phyloP scores from a whole-genome alignment of 2,113 vertebrate species.

The Pyrgilauda ruficollis region DNA sequence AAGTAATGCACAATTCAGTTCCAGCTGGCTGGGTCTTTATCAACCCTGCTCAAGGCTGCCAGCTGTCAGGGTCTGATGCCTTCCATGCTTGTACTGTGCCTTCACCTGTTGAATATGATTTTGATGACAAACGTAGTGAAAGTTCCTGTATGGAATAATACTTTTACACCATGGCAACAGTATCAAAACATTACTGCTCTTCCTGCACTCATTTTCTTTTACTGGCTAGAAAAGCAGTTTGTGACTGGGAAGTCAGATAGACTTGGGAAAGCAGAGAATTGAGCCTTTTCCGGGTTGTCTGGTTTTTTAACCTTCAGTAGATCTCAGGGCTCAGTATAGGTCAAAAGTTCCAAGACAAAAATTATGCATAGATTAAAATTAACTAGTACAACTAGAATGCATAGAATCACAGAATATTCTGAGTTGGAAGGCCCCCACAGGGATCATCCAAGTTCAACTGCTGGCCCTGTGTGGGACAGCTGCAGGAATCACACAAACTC shows the following conservation, averaged over 20 bases:
- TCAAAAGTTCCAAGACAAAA: neutral
- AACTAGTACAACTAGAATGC: neutral
- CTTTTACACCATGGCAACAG: neutral
- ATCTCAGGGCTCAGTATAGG: neutral
- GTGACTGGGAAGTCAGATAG: neutral
- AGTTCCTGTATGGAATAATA: slow-evolving; percentile 3
- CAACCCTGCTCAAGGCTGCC: neutral
- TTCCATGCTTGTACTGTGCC: neutral
- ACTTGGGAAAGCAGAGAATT: neutral
- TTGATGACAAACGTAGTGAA: neutral
- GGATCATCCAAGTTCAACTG: neutral
- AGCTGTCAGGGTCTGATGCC: neutral
- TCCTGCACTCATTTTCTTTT: neutral
- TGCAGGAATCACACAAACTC: neutral
- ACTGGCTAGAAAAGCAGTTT: neutral
- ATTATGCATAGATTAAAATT: neutral
- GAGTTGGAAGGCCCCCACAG: neutral
- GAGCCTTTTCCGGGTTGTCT: neutral
- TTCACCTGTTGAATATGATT: slow-evolving; percentile 16
- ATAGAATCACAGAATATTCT: neutral
- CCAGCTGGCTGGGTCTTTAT: neutral
- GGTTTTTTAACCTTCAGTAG: neutral
- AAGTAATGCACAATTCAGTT: neutral
- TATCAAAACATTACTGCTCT: neutral
- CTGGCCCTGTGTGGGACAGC: neutral